These are phyloP conservation scores for Platysternon megacephalum DNA, from an alignment of 2,113 vertebrate species.

Conservation along the genomic window DNA sequence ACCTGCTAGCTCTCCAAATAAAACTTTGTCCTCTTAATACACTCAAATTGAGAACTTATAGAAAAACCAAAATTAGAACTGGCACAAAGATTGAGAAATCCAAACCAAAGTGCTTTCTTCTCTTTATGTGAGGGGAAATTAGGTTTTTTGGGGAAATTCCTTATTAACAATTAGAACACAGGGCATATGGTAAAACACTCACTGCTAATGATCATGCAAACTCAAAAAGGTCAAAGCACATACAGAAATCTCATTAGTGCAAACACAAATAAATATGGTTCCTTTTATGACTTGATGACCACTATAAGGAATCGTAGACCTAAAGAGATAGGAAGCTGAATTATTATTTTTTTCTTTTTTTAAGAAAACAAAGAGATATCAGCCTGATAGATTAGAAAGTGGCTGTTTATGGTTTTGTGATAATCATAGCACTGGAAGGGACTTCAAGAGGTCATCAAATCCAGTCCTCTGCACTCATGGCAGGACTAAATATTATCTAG, in stretches of 20 bases:
- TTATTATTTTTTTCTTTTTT: background rate
- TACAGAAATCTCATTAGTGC: background rate
- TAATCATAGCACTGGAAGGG: background rate
- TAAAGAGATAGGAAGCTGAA: background rate
- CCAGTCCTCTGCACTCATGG: too few species aligned
- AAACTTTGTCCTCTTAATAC: background rate
- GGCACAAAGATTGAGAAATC: background rate
- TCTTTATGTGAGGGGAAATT: slow-evolving; percentile 9
- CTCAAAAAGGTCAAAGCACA: background rate
- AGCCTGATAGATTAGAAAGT: background rate
- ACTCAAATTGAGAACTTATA: slow-evolving; percentile 2
- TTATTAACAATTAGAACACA: background rate
- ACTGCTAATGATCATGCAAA: background rate
- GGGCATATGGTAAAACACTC: background rate
- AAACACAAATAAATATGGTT: background rate
- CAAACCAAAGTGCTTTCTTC: background rate
- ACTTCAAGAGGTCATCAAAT: background rate
- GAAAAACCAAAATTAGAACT: slow-evolving; percentile 30
- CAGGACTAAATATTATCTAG: too few species aligned
- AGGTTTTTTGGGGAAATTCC: background rate
- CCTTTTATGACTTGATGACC: background rate
- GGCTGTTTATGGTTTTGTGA: background rate
- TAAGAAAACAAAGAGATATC: background rate
- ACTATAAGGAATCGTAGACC: background rate
- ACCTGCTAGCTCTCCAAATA: background rate